Conservation (phyloP, 2,888 invertebrate species). For the Selenia dentaria region DNA sequence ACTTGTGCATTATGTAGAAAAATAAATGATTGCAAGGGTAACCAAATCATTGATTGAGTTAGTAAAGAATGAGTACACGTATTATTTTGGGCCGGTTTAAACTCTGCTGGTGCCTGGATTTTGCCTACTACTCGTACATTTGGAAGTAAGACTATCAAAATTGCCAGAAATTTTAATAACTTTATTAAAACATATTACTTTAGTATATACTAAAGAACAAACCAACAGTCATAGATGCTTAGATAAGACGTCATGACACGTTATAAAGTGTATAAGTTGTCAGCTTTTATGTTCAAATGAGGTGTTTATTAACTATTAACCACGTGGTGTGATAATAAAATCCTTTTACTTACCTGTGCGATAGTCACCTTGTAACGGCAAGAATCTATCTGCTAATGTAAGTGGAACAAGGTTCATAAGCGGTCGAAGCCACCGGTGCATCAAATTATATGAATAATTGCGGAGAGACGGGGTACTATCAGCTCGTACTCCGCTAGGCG, state of each 20-base stretch:
- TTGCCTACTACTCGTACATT: no score
- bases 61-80: no score
- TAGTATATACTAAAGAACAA: no score
- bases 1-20: no score
- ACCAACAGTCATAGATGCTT: not conserved
- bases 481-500: slow-evolving; percentile 31
- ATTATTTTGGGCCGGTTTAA: no score
- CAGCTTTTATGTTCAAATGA: slow-evolving; percentile 3
- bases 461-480: slow-evolving; percentile 28
- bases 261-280: not conserved
- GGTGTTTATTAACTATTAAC: slow-evolving; percentile 27
- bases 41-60: no score
- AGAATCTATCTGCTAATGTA: slow-evolving; percentile 61
- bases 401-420: slow-evolving; percentile 81
- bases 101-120: no score
- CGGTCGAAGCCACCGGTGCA: slow-evolving; percentile 65
- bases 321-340: slow-evolving; percentile 45
- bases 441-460: slow-evolving; percentile 62
- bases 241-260: no score
- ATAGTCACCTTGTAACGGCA: slow-evolving; percentile 62
- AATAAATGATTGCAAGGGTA: no score
- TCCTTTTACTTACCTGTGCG: slow-evolving; percentile 31
- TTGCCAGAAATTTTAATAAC: no score
- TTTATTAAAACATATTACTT: no score
- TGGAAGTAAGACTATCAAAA: no score